Evolutionary conservation across 64 coral and sea anemone genomes (phyloP).

Genomic region (Acropora tenuis): DNA sequence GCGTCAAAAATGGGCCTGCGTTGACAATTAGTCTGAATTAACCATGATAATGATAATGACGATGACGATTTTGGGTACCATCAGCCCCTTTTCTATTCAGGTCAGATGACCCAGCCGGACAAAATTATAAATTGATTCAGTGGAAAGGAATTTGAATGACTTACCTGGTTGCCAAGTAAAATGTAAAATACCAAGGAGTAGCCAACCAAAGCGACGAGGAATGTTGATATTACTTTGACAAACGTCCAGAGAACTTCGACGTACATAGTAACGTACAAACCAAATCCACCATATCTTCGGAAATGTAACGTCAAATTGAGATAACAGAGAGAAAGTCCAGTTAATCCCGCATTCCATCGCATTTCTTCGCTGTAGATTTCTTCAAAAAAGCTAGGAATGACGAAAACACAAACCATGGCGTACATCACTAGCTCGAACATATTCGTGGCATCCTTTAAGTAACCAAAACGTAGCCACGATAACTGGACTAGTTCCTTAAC

Average conservation of each 20-base stretch:
- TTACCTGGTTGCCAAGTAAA: conserved; percentile 72
- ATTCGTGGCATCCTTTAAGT: conserved; percentile 72
- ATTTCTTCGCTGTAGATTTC: conserved; percentile 24
- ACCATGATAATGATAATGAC: no score
- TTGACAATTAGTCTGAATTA: no score
- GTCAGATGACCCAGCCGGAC: no score
- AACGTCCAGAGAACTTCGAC: conserved; percentile 70
- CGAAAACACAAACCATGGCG: conserved; percentile 8
- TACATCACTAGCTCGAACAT: conserved; percentile 55
- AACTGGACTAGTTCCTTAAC: conserved; percentile 75
- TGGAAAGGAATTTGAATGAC: background rate
- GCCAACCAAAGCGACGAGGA: conserved; percentile 53
- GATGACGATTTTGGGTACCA: no score
- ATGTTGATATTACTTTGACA: conserved; percentile 62
- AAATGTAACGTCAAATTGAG: conserved; percentile 55
- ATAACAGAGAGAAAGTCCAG: conserved; percentile 66
- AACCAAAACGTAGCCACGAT: conserved; percentile 28
- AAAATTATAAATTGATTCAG: background rate
- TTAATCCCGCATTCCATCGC: conserved; percentile 66
- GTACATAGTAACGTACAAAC: conserved; percentile 74
- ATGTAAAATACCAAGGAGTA: conserved; percentile 61
- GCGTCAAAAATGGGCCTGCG: no score
- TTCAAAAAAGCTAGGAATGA: conserved; percentile 37
- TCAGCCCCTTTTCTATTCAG: no score
- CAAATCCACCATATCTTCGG: conserved; percentile 55